Base-by-base conservation (phyloP, 2,113 vertebrate species). In the Amphiprion ocellaris region DNA sequence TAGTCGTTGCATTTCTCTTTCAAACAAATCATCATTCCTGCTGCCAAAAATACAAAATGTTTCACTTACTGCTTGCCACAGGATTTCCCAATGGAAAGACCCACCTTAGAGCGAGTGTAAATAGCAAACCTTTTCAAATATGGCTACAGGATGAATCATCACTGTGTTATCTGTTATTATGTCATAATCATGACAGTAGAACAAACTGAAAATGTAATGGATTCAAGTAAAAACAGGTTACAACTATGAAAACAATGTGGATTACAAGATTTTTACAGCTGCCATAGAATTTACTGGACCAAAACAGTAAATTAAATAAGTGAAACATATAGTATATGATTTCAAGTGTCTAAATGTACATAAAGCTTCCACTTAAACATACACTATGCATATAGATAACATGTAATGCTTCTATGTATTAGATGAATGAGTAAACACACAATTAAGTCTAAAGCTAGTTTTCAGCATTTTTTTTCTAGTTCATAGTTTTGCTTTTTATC, bases 11-110 rank as follows among this genome's bases (percentile, higher is more conserved):
- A 1, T 2, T n/a, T 47, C 63, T 73, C 55, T 61, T 70, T 16
- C 56, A 72, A 78, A 74, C 26, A 66, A 87, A 64, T 44, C 61
- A 46, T 19, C 16, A 21, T 30, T 77, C 1, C 72, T 58, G 30
- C 60, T 80, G 83, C 82, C 69, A 84, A 55, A 79, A 63, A 49
- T 65, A 49, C 64, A 54, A 86, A 82, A 76, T 24, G 21, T 44
- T 56, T 75, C 69, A 19, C 24, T 83, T 67, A 64, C 26, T 63
- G 16, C 52, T 30, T 54, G 75, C 28, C 46, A 55, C 21, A 53
- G 44, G 49, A 58, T 68, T 64, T 74, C 52, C 77, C 28, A 50
- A 59, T 19, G 37, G 28, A 55, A 65, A 62, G 65, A 81, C 72
- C 47, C 50, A 86, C 71, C 64, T 63, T 52, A 39, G 54, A 73